Evolutionary conservation across 1,140 invertebrate species (phyloP), one percentile per base, ranked within the genome.

Genomic region (Temnothorax nylanderi): DNA sequence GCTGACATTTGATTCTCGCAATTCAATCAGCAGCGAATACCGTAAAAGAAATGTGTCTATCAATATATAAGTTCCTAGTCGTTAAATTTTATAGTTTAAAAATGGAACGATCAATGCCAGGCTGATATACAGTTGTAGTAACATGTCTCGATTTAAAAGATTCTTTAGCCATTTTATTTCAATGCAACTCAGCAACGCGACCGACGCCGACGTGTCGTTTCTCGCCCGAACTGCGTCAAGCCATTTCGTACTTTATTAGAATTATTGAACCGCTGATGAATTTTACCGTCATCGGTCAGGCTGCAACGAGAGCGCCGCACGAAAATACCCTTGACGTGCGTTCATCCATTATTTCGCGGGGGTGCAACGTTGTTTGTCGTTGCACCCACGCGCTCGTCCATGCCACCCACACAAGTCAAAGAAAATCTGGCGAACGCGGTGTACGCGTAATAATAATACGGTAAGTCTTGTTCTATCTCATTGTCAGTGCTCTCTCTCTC

Each of bases 361-460:
- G 85, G 26, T 65, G 32, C 47, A 65, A 56, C 54, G 65, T 84
- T 89, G 72, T 90, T 90, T 89, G 74, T 69, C 37, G 26, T 16
- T 60, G 26, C 77, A 3, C 49, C 10, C 56, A 47, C 65, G 37
- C 64, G 0, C 32, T 18, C 8, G 26, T 41, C 11, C n/a, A 26
- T 10, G 16, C 49, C 69, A 77, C 76, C 88, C 84, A 75, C 76
- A 41, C 71, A 21, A 89, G 37, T 47, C 16, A 16, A 56, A 34
- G 18, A 34, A 56, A 81, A 58, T 69, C 49, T 60, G 51, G 18
- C 87, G 72, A 60, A 56, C 75, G 87, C 76, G 41, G 13, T 51
- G n/a, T 21, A 26, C 78, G 62, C 54, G 37, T 34, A 74, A 81
- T 90, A 90, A 85, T 85, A 80, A 82, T 81, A 72, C 62, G 49